Base-by-base conservation (phyloP, 2,888 invertebrate species). In the Julus scanicus region DNA sequence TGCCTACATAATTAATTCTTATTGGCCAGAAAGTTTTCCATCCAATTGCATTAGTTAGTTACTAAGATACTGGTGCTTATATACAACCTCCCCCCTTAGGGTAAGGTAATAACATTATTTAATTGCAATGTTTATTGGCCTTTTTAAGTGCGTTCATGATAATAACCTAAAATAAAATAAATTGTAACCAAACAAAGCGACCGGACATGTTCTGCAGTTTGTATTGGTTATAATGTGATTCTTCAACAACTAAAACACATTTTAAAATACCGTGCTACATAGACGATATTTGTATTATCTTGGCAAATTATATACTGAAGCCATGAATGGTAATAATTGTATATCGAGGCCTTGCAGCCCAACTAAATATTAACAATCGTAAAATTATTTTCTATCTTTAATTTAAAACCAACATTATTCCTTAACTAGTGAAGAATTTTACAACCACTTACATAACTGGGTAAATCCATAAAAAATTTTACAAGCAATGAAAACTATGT, bases 131-230 rank as follows among this genome's bases (percentile, higher is more conserved):
- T 63, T 63, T 63, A 63, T 63, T 63, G 63, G n/a, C 20, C 20
- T 5, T 63, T 63, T 63, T 20, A 63, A 63, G 20, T 63, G 63
- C 63, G 63, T 5, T 20, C 63, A 63, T 63, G 63, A 63, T 63
- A 63, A 63, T 63, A 9, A 63, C 63, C 63, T 63, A 63, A 63
- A 63, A 63, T 63, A 20, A 63, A 63, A 63, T 63, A 20, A 20
- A 53, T 53, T 53, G 53, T 29, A 6, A 13, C 49, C 13, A 63
- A 63, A 63, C 63, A 63, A 63, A 20, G n/a, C 3, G 63, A 20
- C 20, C 20, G 63, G 17, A 63, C 63, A 63, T 63, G 63, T 5
- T 17, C 6, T 4, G 63, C 20, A 63, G n/a, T 20, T 63, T n/a
- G 20, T 20, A 63, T 63, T 63, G n/a, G 63, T 17, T 63, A 20